Percentiles rank a stretch among this genome's conserved stretches.
Conservation (phyloP, 2,888 invertebrate species). For the Drosophila parthenogenetica region DNA sequence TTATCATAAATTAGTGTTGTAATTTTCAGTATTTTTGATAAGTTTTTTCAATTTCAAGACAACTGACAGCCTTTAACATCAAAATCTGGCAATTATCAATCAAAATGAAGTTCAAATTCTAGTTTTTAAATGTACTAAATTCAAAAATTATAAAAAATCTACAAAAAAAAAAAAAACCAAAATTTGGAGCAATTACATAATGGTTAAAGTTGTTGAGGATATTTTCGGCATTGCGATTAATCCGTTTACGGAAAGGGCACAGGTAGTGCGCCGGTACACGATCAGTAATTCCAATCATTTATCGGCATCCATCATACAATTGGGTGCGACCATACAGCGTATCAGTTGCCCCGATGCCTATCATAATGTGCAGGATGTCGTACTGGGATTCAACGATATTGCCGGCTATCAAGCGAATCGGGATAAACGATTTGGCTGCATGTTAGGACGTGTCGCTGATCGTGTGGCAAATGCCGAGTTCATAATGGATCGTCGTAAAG, state of each 20-base stretch:
- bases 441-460: constrained; percentile 94
- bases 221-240: constrained; percentile 78
- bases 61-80: not conserved
- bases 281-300: constrained; percentile 75
- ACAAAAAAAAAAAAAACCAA: not conserved
- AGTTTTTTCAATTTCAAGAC: too few relatives aligned
- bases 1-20: too few relatives aligned
- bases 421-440: constrained; percentile 93
- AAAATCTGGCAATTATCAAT: not conserved
- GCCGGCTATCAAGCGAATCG: constrained; percentile 88
- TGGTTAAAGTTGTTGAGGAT: constrained; percentile 81
- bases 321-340: constrained; percentile 92
- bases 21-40: too few relatives aligned
- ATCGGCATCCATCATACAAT: constrained; percentile 86
- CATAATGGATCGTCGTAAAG: constrained; percentile 88
- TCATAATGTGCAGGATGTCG: constrained; percentile 90
- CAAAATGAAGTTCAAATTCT: constrained; percentile 1
- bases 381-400: constrained; percentile 92
- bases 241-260: constrained; percentile 73
- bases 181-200: constrained; percentile 36
- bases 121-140: not conserved
- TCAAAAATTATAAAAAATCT: not conserved
- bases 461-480: constrained; percentile 91
- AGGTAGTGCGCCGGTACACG: constrained; percentile 78
- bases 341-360: constrained; percentile 90